A percentile compares a stretch with the other conserved stretches of the same genome.
These are phyloP conservation scores for Cydia splendana DNA, from an alignment of 1,140 invertebrate species.

Conservation along the genomic window DNA sequence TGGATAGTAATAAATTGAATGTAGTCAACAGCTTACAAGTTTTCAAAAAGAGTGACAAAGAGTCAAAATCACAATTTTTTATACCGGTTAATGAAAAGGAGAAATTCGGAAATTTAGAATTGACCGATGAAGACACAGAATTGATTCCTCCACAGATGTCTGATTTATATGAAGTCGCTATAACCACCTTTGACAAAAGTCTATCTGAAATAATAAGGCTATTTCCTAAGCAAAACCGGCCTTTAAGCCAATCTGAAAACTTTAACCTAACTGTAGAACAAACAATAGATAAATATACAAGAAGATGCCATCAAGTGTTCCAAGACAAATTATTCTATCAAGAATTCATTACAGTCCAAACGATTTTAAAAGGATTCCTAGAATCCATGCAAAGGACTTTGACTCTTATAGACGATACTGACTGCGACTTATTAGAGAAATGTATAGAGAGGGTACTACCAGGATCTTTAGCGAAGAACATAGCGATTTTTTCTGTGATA, in stretches of 20 bases:
- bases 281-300: conserved; percentile 76
- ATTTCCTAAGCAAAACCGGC: conserved; percentile 76
- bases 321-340: conserved; percentile 76
- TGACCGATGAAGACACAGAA: conserved; percentile 67
- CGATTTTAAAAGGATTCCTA: conserved; percentile 65
- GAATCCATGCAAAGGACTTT: conserved; percentile 58
- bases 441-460: conserved; percentile 68
- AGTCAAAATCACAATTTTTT: conserved; percentile 76
- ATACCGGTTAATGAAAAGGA: conserved; percentile 68
- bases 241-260: conserved; percentile 75
- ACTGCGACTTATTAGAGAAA: conserved; percentile 72
- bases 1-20: conserved; percentile 74
- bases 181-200: conserved; percentile 63
- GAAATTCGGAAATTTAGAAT: conserved; percentile 66
- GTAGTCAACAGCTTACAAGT: conserved; percentile 68
- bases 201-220: conserved; percentile 65
- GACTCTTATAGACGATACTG: conserved; percentile 57
- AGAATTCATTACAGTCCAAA: conserved; percentile 69
- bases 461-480: conserved; percentile 58
- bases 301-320: conserved; percentile 75
- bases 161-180: conserved; percentile 59
- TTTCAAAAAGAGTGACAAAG: conserved; percentile 73
- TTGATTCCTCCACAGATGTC: conserved; percentile 65
- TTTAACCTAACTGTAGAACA: conserved; percentile 69
- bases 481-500: conserved; percentile 71